Conservation (phyloP, 1,140 invertebrate species). For the Chionoecetes opilio region DNA sequence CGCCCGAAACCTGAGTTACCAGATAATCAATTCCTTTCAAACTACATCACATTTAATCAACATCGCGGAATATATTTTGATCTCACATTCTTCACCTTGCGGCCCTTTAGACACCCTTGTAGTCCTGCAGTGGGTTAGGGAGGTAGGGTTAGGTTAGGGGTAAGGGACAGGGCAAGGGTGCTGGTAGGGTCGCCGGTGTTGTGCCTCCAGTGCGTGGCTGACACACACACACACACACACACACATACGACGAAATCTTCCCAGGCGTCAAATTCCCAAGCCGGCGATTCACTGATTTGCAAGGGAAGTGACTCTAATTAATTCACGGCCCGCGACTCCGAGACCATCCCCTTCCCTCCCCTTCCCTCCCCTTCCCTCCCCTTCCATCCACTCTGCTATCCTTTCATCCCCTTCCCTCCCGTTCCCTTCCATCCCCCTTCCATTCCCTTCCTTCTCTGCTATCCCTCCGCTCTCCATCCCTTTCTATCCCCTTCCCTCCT, state of each 20-base stretch:
- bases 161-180: background rate
- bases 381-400: background rate
- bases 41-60: slow-evolving; percentile 72
- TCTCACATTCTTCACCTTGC: slow-evolving; percentile 20
- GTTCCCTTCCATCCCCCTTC: background rate
- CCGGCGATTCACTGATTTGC: slow-evolving; percentile 65
- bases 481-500: too few species aligned
- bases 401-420: background rate
- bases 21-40: slow-evolving; percentile 77
- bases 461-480: too few species aligned
- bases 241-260: background rate
- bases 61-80: slow-evolving; percentile 57
- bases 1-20: slow-evolving; percentile 63
- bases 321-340: slow-evolving; percentile 23
- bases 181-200: background rate
- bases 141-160: background rate
- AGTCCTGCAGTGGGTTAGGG: background rate
- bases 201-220: background rate
- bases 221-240: too few species aligned
- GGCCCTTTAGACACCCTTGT: too few species aligned
- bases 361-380: background rate
- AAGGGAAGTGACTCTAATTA: slow-evolving; percentile 57
- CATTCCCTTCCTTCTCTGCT: background rate
- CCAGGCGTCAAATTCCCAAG: background rate
- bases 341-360: background rate